Evolutionary conservation across 2,888 invertebrate genomes (phyloP), one percentile per base, ranked within the genome.

Genomic region (Conops quadrifasciatus): DNA sequence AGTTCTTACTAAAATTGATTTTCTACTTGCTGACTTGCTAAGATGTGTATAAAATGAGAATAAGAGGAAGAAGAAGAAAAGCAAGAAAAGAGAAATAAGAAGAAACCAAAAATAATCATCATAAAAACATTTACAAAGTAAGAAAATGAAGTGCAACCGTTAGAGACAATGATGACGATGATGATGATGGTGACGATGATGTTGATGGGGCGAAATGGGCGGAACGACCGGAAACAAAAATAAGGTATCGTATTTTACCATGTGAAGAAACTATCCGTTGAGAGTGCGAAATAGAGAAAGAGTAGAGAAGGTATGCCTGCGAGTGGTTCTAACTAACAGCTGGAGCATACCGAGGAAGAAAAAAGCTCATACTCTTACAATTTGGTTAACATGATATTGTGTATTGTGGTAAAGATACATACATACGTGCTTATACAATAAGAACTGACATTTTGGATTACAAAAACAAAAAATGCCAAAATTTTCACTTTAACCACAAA

Each of bases 61-160:
- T 59, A 19, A 16, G 9, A 53, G 1, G 21, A 51, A 66, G 11
- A 53, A 28, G 30, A 51, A 47, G 49, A 49, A 66, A 53, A 67
- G 15, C 2, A 67, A 43, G 58, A 19, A 58, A 19, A 26, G 30
- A 49, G n/a, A 15, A 64, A 64, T 19, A 56, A 56, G 5, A 21
- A 56, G 63, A 53, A 69, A 62, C 30, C 45, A 67, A 67, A 71
- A 71, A 71, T 71, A 71, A 71, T 71, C 71, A 71, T 71, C 71
- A 71, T 71, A 71, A 71, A 71, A 71, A 64, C 64, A 53, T 60
- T 67, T 59, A 64, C 36, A 64, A 72, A 60, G 69, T 64, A 69
- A 53, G 45, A 72, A 65, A 69, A 66, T 64, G 74, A 73, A 75
- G 74, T 73, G 73, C 74, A 69, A 70, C n/a, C n/a, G n/a, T n/a